These are phyloP conservation scores for Cryptotis parvus DNA, from an alignment of 2,113 vertebrate genomes.

Conservation along the genomic window DNA sequence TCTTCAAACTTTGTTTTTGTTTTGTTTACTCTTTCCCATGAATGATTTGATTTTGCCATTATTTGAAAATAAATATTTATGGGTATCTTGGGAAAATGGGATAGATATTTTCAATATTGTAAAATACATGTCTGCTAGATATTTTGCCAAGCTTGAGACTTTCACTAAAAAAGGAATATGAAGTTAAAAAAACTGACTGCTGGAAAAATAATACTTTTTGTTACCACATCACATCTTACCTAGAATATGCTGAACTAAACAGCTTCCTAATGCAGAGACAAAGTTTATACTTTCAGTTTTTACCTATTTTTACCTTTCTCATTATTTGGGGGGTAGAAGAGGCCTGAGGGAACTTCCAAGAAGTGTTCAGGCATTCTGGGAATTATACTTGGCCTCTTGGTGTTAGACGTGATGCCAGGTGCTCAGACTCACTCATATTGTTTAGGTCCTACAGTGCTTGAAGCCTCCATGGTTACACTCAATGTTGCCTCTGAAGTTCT, in stretches of 20 bases:
- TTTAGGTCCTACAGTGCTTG: too few species aligned
- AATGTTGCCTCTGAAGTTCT: too few species aligned
- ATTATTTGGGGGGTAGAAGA: not conserved
- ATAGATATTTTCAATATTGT: constrained; percentile 10
- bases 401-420: too few species aligned
- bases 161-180: constrained; percentile 49
- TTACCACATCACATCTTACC: not conserved
- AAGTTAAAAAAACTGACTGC: constrained; percentile 40
- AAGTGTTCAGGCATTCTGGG: too few species aligned
- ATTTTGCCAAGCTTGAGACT: constrained; percentile 29
- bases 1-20: constrained; percentile 1
- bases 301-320: not conserved
- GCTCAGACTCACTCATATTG: too few species aligned
- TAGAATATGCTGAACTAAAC: not conserved
- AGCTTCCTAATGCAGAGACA: not conserved
- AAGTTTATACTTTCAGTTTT: not conserved
- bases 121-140: not conserved
- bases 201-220: constrained; percentile 20
- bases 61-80: constrained; percentile 48
- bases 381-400: too few species aligned
- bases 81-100: constrained; percentile 32
- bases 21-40: not conserved
- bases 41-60: constrained; percentile 52
- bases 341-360: not conserved
- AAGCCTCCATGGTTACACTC: too few species aligned